Conservation (phyloP, 2,113 vertebrate genomes). For the Martes martes region DNA sequence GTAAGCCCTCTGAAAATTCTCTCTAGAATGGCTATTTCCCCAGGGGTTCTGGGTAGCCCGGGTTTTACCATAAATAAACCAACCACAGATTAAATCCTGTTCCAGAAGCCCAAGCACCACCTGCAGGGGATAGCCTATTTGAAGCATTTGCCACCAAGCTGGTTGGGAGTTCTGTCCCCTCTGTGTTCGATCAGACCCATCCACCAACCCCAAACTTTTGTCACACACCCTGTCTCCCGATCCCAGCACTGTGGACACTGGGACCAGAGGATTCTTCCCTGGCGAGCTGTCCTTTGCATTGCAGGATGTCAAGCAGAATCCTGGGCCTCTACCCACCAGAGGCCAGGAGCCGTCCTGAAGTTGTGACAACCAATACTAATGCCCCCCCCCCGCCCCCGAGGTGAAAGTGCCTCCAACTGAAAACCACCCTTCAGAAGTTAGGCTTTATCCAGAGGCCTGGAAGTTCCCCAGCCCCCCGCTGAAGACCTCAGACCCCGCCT, state of each 20-base stretch:
- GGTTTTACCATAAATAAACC: background rate
- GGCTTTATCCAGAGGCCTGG: background rate
- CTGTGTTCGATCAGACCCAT: background rate
- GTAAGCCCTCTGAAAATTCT: background rate
- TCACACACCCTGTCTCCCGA: background rate
- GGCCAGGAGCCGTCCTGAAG: background rate
- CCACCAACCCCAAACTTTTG: no score
- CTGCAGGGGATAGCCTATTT: background rate
- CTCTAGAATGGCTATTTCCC: background rate
- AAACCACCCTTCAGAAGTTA: background rate
- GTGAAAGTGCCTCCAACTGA: rapidly evolving
- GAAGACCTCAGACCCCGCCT: background rate
- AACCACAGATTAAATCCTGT: background rate
- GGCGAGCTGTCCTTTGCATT: background rate
- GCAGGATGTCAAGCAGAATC: background rate
- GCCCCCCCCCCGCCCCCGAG: background rate
- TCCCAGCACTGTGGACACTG: background rate
- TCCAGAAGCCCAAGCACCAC: background rate
- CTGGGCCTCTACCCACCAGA: background rate
- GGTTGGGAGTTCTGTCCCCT: no score
- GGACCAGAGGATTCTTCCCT: background rate
- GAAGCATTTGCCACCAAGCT: background rate
- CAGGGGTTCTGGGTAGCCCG: background rate
- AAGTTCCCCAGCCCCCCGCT: background rate
- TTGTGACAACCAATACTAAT: background rate